Conservation (phyloP, 2,888 invertebrate species). For the Empis livida region DNA sequence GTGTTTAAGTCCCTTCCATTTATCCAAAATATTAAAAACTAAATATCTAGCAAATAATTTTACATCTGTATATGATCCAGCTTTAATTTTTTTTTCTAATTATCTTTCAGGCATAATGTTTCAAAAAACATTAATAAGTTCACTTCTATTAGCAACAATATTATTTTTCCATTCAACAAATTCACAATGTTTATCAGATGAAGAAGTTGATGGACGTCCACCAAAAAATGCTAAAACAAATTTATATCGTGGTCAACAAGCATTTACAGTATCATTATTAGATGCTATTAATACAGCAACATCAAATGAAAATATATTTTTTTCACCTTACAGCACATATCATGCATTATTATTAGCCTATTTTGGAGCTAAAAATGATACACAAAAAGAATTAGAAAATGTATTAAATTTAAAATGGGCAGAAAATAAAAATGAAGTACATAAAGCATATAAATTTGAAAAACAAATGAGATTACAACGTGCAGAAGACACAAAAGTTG, state of each 20-base stretch:
- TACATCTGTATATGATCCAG: too few relatives aligned
- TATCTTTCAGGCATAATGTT: too few relatives aligned
- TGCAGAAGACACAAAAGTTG: conserved; percentile 47
- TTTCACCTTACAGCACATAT: conserved; percentile 78
- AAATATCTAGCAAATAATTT: too few relatives aligned
- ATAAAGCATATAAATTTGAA: conserved; percentile 61
- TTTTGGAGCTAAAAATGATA: conserved; percentile 58
- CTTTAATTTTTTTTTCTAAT: too few relatives aligned
- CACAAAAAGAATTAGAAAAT: conserved; percentile 40
- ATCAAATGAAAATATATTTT: conserved; percentile 65
- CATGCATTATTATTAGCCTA: conserved; percentile 67
- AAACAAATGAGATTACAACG: conserved; percentile 42
- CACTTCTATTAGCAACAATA: neutral
- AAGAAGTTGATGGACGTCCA: neutral
- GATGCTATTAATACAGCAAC: conserved; percentile 50
- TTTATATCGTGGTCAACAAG: conserved; percentile 47
- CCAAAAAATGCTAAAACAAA: conserved; percentile 9
- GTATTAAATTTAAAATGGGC: conserved; percentile 28
- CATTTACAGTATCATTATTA: conserved; percentile 58
- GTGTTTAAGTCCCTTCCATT: too few relatives aligned
- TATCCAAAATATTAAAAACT: too few relatives aligned
- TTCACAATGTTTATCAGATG: neutral
- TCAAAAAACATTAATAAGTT: neutral
- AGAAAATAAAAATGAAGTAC: conserved; percentile 53
- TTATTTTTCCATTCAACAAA: neutral